Base-by-base conservation (phyloP, 2,113 vertebrate genomes). In the Oreochromis niloticus region DNA sequence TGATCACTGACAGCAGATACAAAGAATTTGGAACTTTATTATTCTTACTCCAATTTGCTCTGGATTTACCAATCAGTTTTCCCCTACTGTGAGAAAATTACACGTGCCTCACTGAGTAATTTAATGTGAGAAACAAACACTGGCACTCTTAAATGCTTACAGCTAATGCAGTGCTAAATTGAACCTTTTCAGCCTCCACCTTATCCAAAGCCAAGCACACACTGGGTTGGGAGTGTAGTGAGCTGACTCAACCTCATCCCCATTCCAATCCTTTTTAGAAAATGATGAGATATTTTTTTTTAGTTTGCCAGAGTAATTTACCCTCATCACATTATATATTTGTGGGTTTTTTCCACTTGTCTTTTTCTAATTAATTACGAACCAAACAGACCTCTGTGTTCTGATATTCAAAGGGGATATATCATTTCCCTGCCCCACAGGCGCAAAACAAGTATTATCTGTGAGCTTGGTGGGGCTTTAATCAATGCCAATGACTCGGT, bases 1-100 rank as follows among this genome's bases (percentile, higher is more conserved):
- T 81, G 93, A 94, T 93, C 85, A 82, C 87, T 36, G 81, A 82
- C 34, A 84, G 71, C 39, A 71, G 84, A 90, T 81, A 90, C 66
- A 87, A 84, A 82, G 41, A 27, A 17, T 46, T 11, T 6, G 41
- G 66, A 89, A 91, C 83, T 90, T 88, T 57, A 81, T 82, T 85
- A 88, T 78, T 90, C 68, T 2, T 27, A 24, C 46, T 83, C 80
- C 59, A 88, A 88, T 91, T 73, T 73, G 6, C 68, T 73, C 41
- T 30, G 68, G 22, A 11, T 73, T 87, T 82, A 87, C 30, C 85
- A 54, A 80, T 88, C 80, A 24, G n/a, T 39, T 81, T 46, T 22
- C 2, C 59, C 56, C 34, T 13, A 55, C 66, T 80, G 80, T 52
- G 39, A 56, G 41, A 68, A 85, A 91, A 88, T 87, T 7, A 80